Conservation (phyloP, 2,888 invertebrate genomes). For the Myathropa florea region DNA sequence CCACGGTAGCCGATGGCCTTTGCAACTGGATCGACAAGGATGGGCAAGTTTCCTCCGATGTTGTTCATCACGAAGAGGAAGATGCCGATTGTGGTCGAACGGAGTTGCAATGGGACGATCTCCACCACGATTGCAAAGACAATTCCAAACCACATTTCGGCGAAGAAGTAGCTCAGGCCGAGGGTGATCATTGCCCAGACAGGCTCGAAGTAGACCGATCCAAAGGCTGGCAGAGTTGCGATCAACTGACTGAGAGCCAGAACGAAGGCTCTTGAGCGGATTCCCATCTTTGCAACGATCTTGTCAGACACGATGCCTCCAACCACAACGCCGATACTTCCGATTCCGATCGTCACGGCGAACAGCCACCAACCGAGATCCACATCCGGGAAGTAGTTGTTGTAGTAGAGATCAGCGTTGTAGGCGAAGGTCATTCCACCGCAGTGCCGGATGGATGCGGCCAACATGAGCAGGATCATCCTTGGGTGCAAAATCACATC, state of each 20-base stretch:
- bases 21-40: conserved; percentile 92
- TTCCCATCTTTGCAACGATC: conserved; percentile 92
- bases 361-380: conserved; percentile 95
- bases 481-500: conserved; percentile 89
- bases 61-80: conserved; percentile 97
- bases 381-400: conserved; percentile 93
- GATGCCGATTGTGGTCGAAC: conserved; percentile 92
- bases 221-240: conserved; percentile 92
- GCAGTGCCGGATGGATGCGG: conserved; percentile 94
- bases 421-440: conserved; percentile 96
- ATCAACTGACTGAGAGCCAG: conserved; percentile 91
- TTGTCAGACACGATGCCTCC: conserved; percentile 91
- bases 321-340: conserved; percentile 85
- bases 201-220: conserved; percentile 91
- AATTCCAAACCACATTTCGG: conserved; percentile 97
- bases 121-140: conserved; percentile 94
- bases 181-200: conserved; percentile 93
- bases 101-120: conserved; percentile 90
- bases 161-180: conserved; percentile 94
- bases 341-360: conserved; percentile 92
- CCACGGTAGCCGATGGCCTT: conserved; percentile 91
- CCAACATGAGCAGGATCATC: conserved; percentile 89
- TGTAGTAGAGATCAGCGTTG: conserved; percentile 94
- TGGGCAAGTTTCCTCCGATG: conserved; percentile 93
- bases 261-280: conserved; percentile 89